Base-by-base conservation (phyloP, 2,797 vertebrate species). In the Sternarchorhynchus goeldii region DNA sequence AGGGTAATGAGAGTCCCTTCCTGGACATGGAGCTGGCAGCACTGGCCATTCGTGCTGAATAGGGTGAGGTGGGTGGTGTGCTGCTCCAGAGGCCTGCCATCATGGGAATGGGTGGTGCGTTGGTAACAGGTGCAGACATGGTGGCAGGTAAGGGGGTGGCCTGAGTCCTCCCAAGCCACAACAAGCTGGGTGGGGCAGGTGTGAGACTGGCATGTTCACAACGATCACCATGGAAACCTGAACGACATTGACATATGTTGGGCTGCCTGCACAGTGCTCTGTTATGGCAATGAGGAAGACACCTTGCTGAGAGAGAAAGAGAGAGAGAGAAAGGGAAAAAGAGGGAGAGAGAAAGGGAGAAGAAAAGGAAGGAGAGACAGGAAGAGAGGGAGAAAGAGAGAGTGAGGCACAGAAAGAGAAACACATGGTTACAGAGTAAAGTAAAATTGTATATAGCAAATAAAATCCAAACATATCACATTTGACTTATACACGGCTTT, bases 251-350 rank as follows among this genome's bases (percentile, higher is more conserved):
- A 39, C 88, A 89, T 36, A 41, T 36, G 36, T 87, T 83, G 20
- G 62, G 70, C 39, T 34, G 63, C 14, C 75, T 57, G 76, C 89
- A 86, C 6, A 79, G 53, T 0, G 81, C 83, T 62, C 77, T 76
- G 62, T 88, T 88, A 55, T 82, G 83, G 70, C 87, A 89, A 4
- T 80, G 83, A 0, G 87, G 79, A 50, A 76, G 39, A 63, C 88
- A 89, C 67, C 79, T 80, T 10, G 85, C 88, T 89, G 31, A 60
- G 34, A 59, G 2, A 57, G 36, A 41, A 36, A 45, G 34, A 63
- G 32, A 74, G 12, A 75, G 41, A 36, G 65, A 70, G 31, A 64
- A 32, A 65, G 32, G 45, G 62, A 57, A 31, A 63, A 59, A 74
- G 75, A 56, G 2, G 53, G 36, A 41, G 45, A 45, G 34, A 63